phyloP scores from a whole-genome alignment of 2,888 invertebrate genomes.

The Campoplex nolae region DNA sequence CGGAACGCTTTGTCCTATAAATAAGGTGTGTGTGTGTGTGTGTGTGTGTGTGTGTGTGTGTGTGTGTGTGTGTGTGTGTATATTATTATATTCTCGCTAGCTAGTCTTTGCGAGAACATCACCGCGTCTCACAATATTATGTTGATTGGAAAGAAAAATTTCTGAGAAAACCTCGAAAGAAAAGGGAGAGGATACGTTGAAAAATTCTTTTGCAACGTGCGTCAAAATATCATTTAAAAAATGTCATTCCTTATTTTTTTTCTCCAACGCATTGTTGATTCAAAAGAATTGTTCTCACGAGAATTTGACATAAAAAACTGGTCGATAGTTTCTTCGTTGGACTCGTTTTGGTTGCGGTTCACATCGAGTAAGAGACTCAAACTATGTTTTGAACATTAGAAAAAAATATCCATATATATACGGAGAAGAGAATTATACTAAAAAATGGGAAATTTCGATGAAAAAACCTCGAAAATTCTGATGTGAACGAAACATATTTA shows the following conservation, averaged over 20 bases:
- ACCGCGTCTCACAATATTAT: constrained; percentile 56
- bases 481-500: neutral
- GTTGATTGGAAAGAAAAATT: constrained; percentile 55
- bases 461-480: neutral
- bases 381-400: too few species aligned
- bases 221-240: neutral
- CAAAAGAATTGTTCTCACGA: neutral
- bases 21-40: neutral
- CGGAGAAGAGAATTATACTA: neutral
- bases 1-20: neutral
- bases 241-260: neutral
- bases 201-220: neutral
- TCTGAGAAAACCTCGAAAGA: constrained; percentile 31
- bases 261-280: too few species aligned
- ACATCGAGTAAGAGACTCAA: too few species aligned
- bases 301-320: neutral
- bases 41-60: neutral
- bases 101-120: constrained; percentile 45
- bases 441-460: neutral
- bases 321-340: too few species aligned
- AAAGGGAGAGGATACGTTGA: neutral
- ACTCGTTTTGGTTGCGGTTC: too few species aligned
- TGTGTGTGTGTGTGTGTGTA: neutral
- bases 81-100: neutral
- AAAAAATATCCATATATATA: too few species aligned